Evolutionary conservation across 2,888 invertebrate genomes (phyloP), one percentile per base, ranked within the genome.

Genomic region (Hyposoter didymator): DNA sequence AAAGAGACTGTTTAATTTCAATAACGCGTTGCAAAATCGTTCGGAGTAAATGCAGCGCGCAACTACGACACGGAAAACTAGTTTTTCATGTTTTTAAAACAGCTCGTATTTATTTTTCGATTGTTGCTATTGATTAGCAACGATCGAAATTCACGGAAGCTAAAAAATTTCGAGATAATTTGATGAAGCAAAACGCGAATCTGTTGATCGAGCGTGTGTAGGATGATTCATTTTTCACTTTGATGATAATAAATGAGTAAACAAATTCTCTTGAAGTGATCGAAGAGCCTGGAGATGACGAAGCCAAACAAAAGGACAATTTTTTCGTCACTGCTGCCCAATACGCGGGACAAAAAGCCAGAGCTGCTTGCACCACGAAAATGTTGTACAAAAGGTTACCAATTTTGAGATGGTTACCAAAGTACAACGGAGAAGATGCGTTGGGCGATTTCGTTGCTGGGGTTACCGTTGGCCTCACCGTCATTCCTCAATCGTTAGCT

Each of bases 391-490:
- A 96, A 93, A 95, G 97, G 84, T 90, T 98, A 74, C 98, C 98
- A 8, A 95, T 98, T 76, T 92, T 97, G 6, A 94, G 93, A 78
- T 98, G 98, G 98, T 93, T 97, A 88, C 98, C 97, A 5, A 95
- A 95, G 91, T 98, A 98, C 94, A 96, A 95, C 89, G 92, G 94
- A 8, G 95, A 96, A 83, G 96, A 97, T 94, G 96, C 97, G 8
- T 94, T 98, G 74, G 97, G 98, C 12, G 99, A 99, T 94, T 93
- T 98, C 64, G 97, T 99, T 86, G 98, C 99, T 5, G 98, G 98
- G 79, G 94, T 99, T 82, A 98, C 98, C 1, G 98, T 99, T 17
- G 99, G 98, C 0, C 95, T 99, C 84, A 99, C 98, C 0, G 98
- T 99, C 80, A 98, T 99, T 90, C 99, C 98, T 17, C 98, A 98